These are phyloP conservation scores for Ochlodes sylvanus DNA, from an alignment of 2,888 invertebrate species.

Conservation along the genomic window DNA sequence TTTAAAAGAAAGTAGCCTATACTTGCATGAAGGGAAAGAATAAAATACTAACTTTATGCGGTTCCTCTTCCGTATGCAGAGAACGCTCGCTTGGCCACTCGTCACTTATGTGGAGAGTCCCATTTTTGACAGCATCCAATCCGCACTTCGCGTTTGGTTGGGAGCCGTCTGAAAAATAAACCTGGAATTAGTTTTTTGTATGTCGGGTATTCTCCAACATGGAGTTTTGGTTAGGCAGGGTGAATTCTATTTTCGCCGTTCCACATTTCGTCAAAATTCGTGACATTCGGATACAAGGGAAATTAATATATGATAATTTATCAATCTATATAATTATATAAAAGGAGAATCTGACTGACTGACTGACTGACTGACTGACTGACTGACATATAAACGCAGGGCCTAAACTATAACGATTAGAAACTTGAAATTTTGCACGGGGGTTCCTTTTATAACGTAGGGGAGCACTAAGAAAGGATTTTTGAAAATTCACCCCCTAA, in stretches of 20 bases:
- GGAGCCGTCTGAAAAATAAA: conserved; percentile 61
- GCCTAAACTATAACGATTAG: too few relatives aligned
- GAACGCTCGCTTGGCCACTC: conserved; percentile 65
- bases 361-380: too few relatives aligned
- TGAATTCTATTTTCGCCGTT: background rate
- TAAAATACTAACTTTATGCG: conserved; percentile 56
- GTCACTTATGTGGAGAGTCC: conserved; percentile 57
- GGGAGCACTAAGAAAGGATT: too few relatives aligned
- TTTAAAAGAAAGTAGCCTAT: background rate
- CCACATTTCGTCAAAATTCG: too few relatives aligned
- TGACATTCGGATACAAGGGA: too few relatives aligned
- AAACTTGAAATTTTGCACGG: too few relatives aligned
- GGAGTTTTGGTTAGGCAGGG: background rate
- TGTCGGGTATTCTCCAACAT: background rate
- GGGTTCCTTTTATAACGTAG: too few relatives aligned
- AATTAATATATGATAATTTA: too few relatives aligned
- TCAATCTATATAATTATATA: too few relatives aligned
- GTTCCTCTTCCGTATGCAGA: conserved; percentile 52
- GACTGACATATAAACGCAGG: too few relatives aligned
- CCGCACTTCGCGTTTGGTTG: conserved; percentile 61
- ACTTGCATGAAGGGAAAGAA: background rate
- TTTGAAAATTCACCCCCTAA: too few relatives aligned
- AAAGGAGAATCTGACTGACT: too few relatives aligned
- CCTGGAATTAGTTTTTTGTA: conserved; percentile 22
- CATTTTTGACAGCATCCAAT: conserved; percentile 68